A percentile compares a stretch with the other conserved stretches of the same genome.
Conservation (phyloP, 2,888 invertebrate genomes). For the Stomorhina lunata region DNA sequence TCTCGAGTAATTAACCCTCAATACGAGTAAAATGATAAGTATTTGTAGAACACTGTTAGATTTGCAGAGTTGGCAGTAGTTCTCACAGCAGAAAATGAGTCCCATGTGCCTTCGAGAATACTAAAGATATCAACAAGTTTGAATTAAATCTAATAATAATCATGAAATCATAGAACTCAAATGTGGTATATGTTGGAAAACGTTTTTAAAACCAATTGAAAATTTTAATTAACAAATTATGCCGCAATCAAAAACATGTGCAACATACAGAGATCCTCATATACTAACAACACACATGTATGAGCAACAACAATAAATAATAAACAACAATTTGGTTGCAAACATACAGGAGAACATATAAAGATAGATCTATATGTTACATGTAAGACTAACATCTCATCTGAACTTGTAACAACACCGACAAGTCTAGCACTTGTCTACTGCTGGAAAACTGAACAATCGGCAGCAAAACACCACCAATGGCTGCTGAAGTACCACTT, state of each 20-base stretch:
- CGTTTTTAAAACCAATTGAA: slow-evolving; percentile 45
- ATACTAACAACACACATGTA: not conserved
- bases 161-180: not conserved
- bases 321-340: not conserved
- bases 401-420: slow-evolving; percentile 61
- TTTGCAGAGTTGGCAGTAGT: not conserved
- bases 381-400: slow-evolving; percentile 55
- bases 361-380: slow-evolving; percentile 13
- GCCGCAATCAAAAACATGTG: slow-evolving; percentile 55
- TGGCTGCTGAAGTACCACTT: slow-evolving; percentile 49
- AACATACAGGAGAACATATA: not conserved
- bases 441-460: slow-evolving; percentile 54
- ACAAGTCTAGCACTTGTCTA: slow-evolving; percentile 63
- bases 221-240: slow-evolving; percentile 65
- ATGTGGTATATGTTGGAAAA: not conserved
- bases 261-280: slow-evolving; percentile 14
- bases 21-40: slow-evolving; percentile 20
- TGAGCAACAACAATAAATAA: slow-evolving; percentile 12
- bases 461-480: slow-evolving; percentile 34
- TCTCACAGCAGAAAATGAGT: not conserved
- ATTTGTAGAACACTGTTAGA: not conserved
- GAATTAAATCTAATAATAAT: slow-evolving; percentile 30
- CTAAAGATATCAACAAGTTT: not conserved
- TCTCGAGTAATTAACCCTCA: not conserved
- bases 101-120: not conserved